phyloP scores from a whole-genome alignment of 2,888 invertebrate species.

The Catocala sponsa region DNA sequence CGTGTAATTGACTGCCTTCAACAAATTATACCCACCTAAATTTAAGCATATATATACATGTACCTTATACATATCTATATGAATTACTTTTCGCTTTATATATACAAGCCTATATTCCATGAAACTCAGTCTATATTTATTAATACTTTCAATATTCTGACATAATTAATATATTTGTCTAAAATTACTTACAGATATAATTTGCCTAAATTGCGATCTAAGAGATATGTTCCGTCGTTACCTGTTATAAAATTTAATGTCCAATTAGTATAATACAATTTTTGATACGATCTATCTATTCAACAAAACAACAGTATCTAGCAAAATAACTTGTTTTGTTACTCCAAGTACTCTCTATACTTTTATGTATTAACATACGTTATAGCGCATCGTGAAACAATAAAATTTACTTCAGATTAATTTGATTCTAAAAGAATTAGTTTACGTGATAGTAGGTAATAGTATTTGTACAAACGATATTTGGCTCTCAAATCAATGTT shows the following conservation, averaged over 20 bases:
- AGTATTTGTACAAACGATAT: slow-evolving; percentile 5
- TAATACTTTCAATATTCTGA: slow-evolving; percentile 66
- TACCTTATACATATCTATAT: slow-evolving; percentile 43
- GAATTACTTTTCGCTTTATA: slow-evolving; percentile 52
- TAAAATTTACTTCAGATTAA: slow-evolving; percentile 3
- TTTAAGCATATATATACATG: slow-evolving; percentile 50
- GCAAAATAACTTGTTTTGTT: slow-evolving; percentile 33
- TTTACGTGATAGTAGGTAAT: not conserved
- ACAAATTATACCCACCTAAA: slow-evolving; percentile 47
- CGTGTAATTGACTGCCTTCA: slow-evolving; percentile 55
- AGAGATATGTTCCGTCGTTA: slow-evolving; percentile 60
- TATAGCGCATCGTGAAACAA: slow-evolving; percentile 1
- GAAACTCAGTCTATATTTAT: slow-evolving; percentile 79
- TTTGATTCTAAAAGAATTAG: slow-evolving; percentile 8
- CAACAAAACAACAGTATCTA: slow-evolving; percentile 28
- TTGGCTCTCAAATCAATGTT: slow-evolving; percentile 1
- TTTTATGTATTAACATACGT: slow-evolving; percentile 15
- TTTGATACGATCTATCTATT: slow-evolving; percentile 17
- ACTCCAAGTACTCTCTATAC: slow-evolving; percentile 14
- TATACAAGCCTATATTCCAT: slow-evolving; percentile 69
- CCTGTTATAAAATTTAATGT: slow-evolving; percentile 26
- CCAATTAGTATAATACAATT: slow-evolving; percentile 21
- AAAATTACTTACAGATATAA: slow-evolving; percentile 49
- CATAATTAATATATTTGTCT: slow-evolving; percentile 50
- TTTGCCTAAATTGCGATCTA: slow-evolving; percentile 50